Conservation (phyloP, 2,888 invertebrate genomes). For the Gymnocheta viridis region DNA sequence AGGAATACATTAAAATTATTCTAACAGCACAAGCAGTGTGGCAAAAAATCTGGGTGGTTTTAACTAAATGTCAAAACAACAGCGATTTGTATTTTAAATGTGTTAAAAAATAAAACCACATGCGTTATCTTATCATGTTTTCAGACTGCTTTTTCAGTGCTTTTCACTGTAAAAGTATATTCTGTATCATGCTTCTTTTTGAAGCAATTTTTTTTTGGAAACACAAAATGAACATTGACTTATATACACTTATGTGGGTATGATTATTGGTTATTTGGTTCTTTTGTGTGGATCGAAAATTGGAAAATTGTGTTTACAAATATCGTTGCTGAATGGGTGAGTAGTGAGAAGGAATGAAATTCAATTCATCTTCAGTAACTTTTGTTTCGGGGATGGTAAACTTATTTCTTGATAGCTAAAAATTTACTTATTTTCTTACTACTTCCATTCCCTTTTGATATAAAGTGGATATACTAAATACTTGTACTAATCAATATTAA, state of each 20-base stretch:
- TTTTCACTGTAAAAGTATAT: neutral
- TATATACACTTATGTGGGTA: slow-evolving; percentile 3
- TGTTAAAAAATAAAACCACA: no score
- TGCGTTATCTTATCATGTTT: no score
- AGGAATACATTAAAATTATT: no score
- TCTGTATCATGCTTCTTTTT: neutral
- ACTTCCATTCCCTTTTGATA: no score
- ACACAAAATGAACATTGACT: slow-evolving; percentile 2
- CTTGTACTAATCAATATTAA: no score
- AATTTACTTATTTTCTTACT: no score
- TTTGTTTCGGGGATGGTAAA: neutral
- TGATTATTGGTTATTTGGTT: slow-evolving; percentile 48
- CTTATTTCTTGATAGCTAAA: neutral
- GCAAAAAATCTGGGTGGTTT: no score
- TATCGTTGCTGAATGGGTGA: neutral
- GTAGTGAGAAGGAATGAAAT: neutral
- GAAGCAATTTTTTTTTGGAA: neutral
- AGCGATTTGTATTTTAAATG: no score
- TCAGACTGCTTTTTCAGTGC: neutral
- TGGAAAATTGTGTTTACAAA: slow-evolving; percentile 55
- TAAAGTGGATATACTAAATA: no score
- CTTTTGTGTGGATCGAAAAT: slow-evolving; percentile 52
- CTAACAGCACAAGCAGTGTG: no score
- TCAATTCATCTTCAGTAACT: neutral
- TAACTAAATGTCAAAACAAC: no score